Conservation (phyloP, 1,140 invertebrate genomes). For the Amphibalanus amphitrite region DNA sequence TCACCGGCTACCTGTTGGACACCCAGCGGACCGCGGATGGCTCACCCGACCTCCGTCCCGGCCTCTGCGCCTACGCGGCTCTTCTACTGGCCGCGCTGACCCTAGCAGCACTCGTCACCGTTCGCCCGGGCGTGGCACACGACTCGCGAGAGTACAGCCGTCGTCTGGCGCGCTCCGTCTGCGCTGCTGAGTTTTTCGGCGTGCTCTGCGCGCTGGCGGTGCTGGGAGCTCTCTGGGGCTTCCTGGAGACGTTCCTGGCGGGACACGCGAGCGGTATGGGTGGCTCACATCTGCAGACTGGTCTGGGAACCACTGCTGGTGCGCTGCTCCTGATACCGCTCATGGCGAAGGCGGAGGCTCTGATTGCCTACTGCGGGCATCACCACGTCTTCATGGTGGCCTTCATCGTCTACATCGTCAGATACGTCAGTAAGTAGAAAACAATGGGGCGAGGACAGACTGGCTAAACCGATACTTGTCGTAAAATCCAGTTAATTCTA, state of each 20-base stretch:
- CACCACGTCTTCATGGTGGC: slow-evolving; percentile 63
- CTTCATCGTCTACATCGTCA: slow-evolving; percentile 56
- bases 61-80: slow-evolving; percentile 34
- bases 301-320: slow-evolving; percentile 43
- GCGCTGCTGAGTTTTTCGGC: slow-evolving; percentile 22
- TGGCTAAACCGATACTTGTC: no score
- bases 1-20: slow-evolving; percentile 38
- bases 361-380: slow-evolving; percentile 67
- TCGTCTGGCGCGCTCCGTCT: background rate
- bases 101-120: slow-evolving; percentile 29
- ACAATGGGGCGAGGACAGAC: no score
- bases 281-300: slow-evolving; percentile 39
- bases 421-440: slow-evolving; percentile 40
- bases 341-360: slow-evolving; percentile 54
- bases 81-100: slow-evolving; percentile 43
- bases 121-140: slow-evolving; percentile 12
- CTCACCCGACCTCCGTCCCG: slow-evolving; percentile 31
- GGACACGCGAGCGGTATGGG: slow-evolving; percentile 41
- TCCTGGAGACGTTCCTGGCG: slow-evolving; percentile 51
- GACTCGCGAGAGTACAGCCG: slow-evolving; percentile 16
- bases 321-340: slow-evolving; percentile 47
- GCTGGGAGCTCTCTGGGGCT: slow-evolving; percentile 56
- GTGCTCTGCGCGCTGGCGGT: slow-evolving; percentile 46
- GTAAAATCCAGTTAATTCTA: no score
- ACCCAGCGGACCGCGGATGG: slow-evolving; percentile 18